Evolutionary conservation across 2,888 invertebrate species (phyloP).

Genomic region (Eupeodes latifasciatus): DNA sequence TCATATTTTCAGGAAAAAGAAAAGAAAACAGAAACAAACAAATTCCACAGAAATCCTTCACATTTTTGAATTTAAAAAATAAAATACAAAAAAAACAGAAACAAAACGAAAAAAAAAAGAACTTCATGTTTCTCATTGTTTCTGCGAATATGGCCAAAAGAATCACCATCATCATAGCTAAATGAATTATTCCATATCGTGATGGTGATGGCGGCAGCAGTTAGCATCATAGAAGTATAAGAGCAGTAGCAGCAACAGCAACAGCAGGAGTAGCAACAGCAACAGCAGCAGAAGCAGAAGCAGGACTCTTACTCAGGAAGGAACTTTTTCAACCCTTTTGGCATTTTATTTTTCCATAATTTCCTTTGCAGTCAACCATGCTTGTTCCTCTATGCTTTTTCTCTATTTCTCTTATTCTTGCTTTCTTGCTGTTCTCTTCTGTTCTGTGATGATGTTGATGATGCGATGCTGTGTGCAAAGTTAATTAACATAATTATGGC

Average conservation of each 20-base stretch:
- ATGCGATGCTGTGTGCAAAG: slow-evolving; percentile 37
- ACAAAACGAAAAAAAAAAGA: slow-evolving; percentile 1
- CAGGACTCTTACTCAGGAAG: background rate
- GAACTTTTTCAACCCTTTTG: slow-evolving; percentile 32
- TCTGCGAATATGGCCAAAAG: slow-evolving; percentile 23
- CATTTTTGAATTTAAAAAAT: background rate
- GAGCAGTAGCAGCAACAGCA: too few species aligned
- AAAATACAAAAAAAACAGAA: background rate
- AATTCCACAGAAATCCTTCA: slow-evolving; percentile 31
- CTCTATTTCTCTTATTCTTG: background rate
- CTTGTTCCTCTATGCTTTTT: slow-evolving; percentile 8
- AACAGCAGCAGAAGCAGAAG: too few species aligned
- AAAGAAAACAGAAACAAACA: slow-evolving; percentile 4
- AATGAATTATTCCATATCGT: slow-evolving; percentile 35
- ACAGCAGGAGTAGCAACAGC: too few species aligned
- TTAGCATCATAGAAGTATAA: background rate
- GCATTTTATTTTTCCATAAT: slow-evolving; percentile 54
- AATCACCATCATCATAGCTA: slow-evolving; percentile 44
- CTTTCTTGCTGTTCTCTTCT: background rate
- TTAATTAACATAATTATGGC: slow-evolving; percentile 69
- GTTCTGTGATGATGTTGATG: background rate
- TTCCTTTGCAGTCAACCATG: slow-evolving; percentile 52
- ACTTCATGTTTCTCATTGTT: slow-evolving; percentile 59
- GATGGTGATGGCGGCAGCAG: background rate
- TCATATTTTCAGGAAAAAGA: background rate